phyloP scores from a whole-genome alignment of 2,113 vertebrate species.

The Trogon surrucura region DNA sequence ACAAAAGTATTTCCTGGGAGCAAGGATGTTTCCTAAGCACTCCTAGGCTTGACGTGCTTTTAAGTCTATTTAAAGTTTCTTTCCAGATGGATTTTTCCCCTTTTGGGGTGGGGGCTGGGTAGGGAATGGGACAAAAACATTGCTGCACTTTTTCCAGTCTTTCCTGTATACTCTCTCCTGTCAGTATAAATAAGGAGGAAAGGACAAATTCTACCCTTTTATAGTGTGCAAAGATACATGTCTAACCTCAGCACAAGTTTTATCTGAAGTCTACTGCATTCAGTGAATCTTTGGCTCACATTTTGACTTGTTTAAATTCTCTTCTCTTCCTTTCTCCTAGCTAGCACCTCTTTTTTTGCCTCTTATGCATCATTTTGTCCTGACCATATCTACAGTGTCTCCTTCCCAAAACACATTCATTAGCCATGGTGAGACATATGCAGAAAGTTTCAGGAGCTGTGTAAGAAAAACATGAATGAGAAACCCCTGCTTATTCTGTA shows the following conservation, averaged over 20 bases:
- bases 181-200: background rate
- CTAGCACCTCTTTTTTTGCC: background rate
- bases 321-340: background rate
- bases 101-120: background rate
- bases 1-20: background rate
- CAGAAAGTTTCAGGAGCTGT: background rate
- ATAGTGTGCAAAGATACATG: rapidly evolving
- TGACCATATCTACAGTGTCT: background rate
- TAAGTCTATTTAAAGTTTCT: background rate
- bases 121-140: background rate
- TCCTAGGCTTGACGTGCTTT: background rate
- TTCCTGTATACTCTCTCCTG: background rate
- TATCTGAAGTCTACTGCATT: background rate
- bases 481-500: background rate
- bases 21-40: background rate
- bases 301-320: background rate
- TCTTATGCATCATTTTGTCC: background rate
- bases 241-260: background rate
- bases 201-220: background rate
- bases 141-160: background rate
- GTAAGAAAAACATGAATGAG: background rate
- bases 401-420: background rate
- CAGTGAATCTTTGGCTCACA: background rate
- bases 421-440: background rate
- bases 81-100: background rate